phyloP scores from a whole-genome alignment of 2,797 vertebrate species.

The Gymnocypris eckloni region DNA sequence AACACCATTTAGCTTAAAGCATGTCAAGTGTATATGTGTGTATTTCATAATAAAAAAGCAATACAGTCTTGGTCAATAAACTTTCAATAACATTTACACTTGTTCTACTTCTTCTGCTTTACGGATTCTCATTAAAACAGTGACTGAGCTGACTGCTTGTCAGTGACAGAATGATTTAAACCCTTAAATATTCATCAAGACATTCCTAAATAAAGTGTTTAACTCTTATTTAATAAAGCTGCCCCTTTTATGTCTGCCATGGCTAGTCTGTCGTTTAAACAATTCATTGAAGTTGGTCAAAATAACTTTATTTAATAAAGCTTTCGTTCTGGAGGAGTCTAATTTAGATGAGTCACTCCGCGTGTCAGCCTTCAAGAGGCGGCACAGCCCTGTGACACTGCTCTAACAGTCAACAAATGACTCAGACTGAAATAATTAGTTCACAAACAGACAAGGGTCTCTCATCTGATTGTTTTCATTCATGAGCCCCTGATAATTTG shows the following conservation, averaged over 20 bases:
- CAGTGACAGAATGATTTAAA: not conserved
- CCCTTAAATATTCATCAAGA: not conserved
- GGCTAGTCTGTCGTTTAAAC: not conserved
- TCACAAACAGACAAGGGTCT: conserved; percentile 11
- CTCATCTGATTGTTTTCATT: conserved; percentile 13
- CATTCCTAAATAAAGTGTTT: not conserved
- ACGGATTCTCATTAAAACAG: not conserved
- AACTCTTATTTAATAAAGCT: not conserved
- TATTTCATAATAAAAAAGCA: not conserved
- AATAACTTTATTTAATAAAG: not conserved
- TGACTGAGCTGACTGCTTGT: not conserved
- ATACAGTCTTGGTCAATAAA: not conserved
- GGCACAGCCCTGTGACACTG: not conserved
- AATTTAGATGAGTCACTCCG: conserved; percentile 21
- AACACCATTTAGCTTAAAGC: not conserved
- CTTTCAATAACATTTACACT: no score
- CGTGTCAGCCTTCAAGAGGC: not conserved
- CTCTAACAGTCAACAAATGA: conserved; percentile 15
- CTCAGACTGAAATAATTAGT: conserved; percentile 23
- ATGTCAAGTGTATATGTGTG: not conserved
- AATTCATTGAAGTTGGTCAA: not conserved
- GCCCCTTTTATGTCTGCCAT: not conserved
- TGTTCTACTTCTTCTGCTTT: not conserved
- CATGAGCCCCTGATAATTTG: conserved; percentile 1
- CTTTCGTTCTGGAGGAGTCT: not conserved